Evolutionary conservation across 2,113 vertebrate genomes (phyloP), one percentile per base, ranked within the genome.

Genomic region (Tychaedon coryphoeus): DNA sequence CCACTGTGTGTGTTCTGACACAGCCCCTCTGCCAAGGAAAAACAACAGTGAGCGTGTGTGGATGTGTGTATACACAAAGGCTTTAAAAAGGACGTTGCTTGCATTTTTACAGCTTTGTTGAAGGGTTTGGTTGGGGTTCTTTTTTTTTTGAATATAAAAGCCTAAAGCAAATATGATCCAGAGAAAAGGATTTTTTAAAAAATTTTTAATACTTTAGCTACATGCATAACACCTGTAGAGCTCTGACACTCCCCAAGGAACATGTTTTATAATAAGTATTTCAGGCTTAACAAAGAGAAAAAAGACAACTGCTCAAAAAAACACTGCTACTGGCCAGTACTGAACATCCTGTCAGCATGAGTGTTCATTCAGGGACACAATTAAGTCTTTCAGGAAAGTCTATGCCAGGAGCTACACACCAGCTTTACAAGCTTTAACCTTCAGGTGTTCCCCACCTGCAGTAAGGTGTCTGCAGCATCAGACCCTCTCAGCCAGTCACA

Each of bases 1-100:
- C 93, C 92, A 50, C 93, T 47, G 90, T 90, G 88, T 66, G 67
- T 53, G 87, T 92, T 93, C 96, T 80, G 87, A 60, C 83, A 58
- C 65, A 31, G 83, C 34, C 40, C 45, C 43, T 36, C 23, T 40
- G 75, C 85, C 93, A 85, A 71, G 58, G 19, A 25, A 34, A 48
- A 61, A 34, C 79, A 66, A 53, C 23, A 78, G 12, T 0, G 4
- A 11, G 86, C 12, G 3, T 47, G 79, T 60, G 57, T 34, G 50
- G 23, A 70, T 28, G 56, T 20, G 47, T 26, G 25, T 28, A 10
- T 3, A 67, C 1, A 87, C 77, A 89, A 72, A 90, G 88, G 62
- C 84, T 85, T 82, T 66, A 73, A 67, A 88, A 67, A 89, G 67
- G 62, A 87, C 12, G 2, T 14, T 67, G 64, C 86, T 80, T 72